Conservation (phyloP, 2,797 vertebrate species). For the Pseudochirops cupreus region DNA sequence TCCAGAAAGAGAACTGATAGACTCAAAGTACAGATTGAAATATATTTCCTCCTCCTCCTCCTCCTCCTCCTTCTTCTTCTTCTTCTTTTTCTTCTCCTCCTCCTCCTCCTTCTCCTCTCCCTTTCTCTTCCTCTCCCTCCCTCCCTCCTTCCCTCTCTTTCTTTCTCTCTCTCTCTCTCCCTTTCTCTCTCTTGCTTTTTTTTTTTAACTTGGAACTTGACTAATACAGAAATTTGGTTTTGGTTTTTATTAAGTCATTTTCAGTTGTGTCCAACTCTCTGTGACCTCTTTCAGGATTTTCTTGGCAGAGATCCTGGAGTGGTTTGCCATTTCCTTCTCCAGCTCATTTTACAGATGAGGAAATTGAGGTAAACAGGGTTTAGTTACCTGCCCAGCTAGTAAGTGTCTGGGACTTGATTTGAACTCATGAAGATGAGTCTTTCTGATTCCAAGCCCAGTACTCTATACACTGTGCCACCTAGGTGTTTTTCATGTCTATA, state of each 20-base stretch:
- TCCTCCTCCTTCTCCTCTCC: no score
- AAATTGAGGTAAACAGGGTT: neutral
- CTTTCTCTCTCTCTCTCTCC: no score
- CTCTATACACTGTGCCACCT: no score
- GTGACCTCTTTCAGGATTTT: no score
- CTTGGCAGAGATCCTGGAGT: no score
- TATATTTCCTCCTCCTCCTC: neutral
- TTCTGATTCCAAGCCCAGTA: no score
- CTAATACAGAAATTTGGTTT: neutral
- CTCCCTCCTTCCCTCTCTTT: no score
- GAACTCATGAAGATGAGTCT: neutral
- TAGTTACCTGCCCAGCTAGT: neutral
- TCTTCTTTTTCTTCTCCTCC: no score
- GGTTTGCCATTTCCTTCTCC: no score
- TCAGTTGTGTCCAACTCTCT: neutral
- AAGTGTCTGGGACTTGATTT: neutral
- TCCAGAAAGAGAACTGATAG: neutral
- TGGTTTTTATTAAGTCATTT: neutral
- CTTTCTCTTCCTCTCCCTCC: rapidly evolving
- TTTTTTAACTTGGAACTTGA: neutral
- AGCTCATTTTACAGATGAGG: no score
- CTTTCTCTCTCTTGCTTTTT: neutral
- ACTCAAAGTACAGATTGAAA: neutral
- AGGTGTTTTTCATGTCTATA: no score
- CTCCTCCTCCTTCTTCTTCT: no score